Conservation (phyloP, 2,113 vertebrate species). For the Rhinolophus sinicus region DNA sequence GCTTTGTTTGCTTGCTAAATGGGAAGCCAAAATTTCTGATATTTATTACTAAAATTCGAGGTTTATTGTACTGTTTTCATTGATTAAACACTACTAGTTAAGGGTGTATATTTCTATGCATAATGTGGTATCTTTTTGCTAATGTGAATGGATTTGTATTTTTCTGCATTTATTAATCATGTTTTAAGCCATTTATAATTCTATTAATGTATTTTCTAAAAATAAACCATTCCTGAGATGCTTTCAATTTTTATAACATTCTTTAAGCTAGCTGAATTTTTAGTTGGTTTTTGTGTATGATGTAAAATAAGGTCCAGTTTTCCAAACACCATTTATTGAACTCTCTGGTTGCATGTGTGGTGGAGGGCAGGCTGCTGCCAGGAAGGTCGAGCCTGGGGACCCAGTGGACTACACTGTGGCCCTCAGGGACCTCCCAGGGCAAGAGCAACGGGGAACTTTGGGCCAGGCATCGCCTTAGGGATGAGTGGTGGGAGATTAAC, state of each 20-base stretch:
- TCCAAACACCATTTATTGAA: neutral
- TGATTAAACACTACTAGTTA: neutral
- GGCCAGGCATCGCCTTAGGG: neutral
- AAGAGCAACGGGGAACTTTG: neutral
- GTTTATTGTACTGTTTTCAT: neutral
- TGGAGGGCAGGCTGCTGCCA: neutral
- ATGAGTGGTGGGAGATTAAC: neutral
- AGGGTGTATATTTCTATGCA: neutral
- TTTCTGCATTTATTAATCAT: neutral
- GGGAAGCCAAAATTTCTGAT: neutral
- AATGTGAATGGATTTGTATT: neutral
- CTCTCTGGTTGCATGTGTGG: neutral
- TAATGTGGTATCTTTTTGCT: too few species aligned
- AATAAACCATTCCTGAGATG: neutral
- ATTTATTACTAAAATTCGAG: neutral
- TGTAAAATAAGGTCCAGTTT: too few species aligned
- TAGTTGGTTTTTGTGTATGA: neutral
- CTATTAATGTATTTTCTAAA: neutral
- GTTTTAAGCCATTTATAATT: neutral
- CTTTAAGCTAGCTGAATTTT: neutral
- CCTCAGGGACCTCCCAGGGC: neutral
- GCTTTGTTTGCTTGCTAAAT: neutral
- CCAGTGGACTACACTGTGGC: neutral
- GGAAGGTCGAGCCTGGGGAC: neutral
- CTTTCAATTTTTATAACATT: neutral